Base-by-base conservation (phyloP, 2,113 vertebrate species). In the Asarcornis scutulata region DNA sequence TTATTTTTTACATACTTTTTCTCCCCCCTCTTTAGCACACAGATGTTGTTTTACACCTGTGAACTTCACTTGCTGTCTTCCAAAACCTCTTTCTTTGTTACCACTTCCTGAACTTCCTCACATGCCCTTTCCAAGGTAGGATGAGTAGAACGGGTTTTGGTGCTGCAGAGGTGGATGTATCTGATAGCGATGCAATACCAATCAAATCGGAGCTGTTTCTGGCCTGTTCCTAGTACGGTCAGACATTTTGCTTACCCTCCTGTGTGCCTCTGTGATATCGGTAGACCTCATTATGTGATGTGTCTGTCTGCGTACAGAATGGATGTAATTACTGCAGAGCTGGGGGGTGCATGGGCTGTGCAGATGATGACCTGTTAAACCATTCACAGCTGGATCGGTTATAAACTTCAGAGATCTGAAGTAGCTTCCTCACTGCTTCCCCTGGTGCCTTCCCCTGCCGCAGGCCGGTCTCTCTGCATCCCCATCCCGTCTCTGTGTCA, bases 291-390 rank as follows among this genome's bases (percentile, higher is more conserved):
- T 81, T 84, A 36, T 50, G 21, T 62, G 62, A 53, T 50, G 38
- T 25, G 52, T 42, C 17, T 32, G 21, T 68, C 66, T 76, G 71
- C 84, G 88, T 82, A 86, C 69, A 76, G 69, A 78, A 68, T 68
- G 44, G 17, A 12, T 87, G 44, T 84, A 86, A 71, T 94, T 93
- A 73, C 32, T 92, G 27, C 32, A 66, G 48, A 95, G 84, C n/a
- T 59, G 48, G n/a, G 22, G 44, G 5, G 8, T 79, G 16, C 44
- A 36, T 44, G 27, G 79, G 29, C 50, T 55, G 44, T 69, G 89
- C 23, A 13, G 58, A 62, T 68, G 75, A 60, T 27, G 58, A 89
- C n/a, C 60, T 3, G 2, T 69, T 94, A 27, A 85, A 60, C 17
- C 71, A 31, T 83, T 85, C 50, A 50, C 50, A 89, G 31, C 32